Base-by-base conservation (phyloP, 2,888 invertebrate species). In the Erebia aethiops region DNA sequence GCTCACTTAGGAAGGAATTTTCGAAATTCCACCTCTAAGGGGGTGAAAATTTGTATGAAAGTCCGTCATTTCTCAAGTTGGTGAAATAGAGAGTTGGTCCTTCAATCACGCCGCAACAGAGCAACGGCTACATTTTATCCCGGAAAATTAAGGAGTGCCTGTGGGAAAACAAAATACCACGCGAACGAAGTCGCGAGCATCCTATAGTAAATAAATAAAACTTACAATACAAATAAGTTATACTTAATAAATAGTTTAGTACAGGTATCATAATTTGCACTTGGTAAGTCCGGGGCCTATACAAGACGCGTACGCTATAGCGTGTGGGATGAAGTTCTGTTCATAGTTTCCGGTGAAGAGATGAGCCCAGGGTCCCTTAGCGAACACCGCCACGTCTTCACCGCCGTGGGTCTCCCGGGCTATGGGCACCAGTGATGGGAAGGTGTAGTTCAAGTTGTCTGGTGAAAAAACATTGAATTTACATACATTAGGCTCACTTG, bases 311-410 rank as follows among this genome's bases (percentile, higher is more conserved):
- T 94, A 97, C 0, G 95, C 95, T 81, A 96, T 95, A 11, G 96
- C 95, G 80, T 97, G 96, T 0, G 97, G 97, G 60, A 98, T 95
- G 79, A 94, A 95, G 84, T 95, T 96, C 86, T 98, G 97, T 80
- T 98, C 97, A 78, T 96, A 95, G 69, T 95, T 95, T 0, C 97
- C 97, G 0, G 95, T 95, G 82, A 98, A 97, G 0, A 98, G 91
- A 82, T 98, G 97, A 0, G 97, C 90, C 96, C 96, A 96, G 1
- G 97, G 97, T 26, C 96, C 98, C 13, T 87, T 89, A 0, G 97
- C 97, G 85, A 95, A 97, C 0, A 97, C 95, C 0, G 95, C 95
- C 0, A 97, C 97, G 84, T 97, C 97, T 74, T 97, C 97, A 0
- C 96, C 96, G 0, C 96, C 96, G 78, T 97, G 97, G 0, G 96